phyloP scores from a whole-genome alignment of 2,113 vertebrate genomes.

The Eclectus roratus region DNA sequence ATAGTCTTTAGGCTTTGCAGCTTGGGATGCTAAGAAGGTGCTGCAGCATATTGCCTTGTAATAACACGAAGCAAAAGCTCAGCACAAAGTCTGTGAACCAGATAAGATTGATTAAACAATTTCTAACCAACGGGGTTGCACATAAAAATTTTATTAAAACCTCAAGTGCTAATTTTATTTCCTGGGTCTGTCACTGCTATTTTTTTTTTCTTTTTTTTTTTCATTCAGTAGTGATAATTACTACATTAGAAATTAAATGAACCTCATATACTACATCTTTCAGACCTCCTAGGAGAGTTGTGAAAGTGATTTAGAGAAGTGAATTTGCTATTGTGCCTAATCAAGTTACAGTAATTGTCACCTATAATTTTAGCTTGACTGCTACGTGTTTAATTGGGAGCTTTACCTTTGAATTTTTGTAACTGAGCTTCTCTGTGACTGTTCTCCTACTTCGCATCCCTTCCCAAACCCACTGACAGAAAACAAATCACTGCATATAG shows the following conservation, averaged over 20 bases:
- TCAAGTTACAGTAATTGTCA: conserved; percentile 74
- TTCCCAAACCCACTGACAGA: background rate
- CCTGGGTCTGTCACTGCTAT: conserved; percentile 59
- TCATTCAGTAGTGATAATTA: conserved; percentile 71
- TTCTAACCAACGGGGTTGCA: conserved; percentile 66
- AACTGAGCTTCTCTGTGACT: background rate
- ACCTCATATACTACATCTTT: conserved; percentile 68
- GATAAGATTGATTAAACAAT: conserved; percentile 74
- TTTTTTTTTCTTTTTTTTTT: conserved; percentile 60
- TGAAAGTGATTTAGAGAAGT: conserved; percentile 68
- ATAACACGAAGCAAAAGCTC: conserved; percentile 53
- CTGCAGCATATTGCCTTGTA: conserved; percentile 38
- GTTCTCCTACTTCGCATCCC: background rate
- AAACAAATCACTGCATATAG: background rate
- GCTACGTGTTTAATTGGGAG: conserved; percentile 55
- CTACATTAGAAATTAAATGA: conserved; percentile 78
- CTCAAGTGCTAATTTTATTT: conserved; percentile 72
- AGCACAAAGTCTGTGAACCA: conserved; percentile 64
- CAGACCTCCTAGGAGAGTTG: conserved; percentile 64
- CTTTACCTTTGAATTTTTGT: conserved; percentile 32
- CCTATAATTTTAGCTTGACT: conserved; percentile 72
- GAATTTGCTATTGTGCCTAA: conserved; percentile 69
- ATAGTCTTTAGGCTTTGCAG: background rate
- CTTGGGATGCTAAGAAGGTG: conserved; percentile 45
- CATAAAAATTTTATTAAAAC: conserved; percentile 74